These are phyloP conservation scores for Gracilinanus agilis DNA, from an alignment of 2,113 vertebrate genomes.

Conservation along the genomic window DNA sequence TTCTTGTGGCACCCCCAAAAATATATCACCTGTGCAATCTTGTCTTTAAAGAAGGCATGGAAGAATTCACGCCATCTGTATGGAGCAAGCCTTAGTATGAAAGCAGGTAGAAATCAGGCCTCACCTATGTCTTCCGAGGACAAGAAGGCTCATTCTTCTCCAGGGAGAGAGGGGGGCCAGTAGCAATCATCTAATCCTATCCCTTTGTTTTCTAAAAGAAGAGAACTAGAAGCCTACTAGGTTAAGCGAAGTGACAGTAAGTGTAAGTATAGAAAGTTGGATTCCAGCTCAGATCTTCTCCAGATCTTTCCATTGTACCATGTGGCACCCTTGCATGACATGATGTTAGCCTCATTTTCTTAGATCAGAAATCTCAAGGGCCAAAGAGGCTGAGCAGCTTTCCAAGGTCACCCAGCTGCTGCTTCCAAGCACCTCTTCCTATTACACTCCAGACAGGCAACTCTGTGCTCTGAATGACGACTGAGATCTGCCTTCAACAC, in stretches of 20 bases:
- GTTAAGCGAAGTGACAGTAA: background rate
- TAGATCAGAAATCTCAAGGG: background rate
- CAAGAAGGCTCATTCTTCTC: conserved; percentile 26
- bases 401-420: no score
- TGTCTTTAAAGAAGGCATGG: conserved; percentile 25
- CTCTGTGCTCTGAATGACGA: background rate
- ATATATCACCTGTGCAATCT: background rate
- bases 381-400: background rate
- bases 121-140: conserved; percentile 13
- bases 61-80: conserved; percentile 12
- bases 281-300: background rate
- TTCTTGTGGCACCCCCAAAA: conserved; percentile 17
- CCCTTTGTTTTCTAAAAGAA: background rate
- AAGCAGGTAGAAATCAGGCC: conserved; percentile 4
- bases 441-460: background rate
- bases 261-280: background rate
- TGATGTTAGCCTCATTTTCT: background rate
- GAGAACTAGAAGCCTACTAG: background rate
- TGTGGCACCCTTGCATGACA: background rate
- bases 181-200: background rate
- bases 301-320: background rate
- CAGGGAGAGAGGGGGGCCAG: conserved; percentile 19
- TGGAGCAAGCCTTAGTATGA: conserved; percentile 38
- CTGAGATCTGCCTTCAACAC: background rate
- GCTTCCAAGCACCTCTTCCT: background rate